Base-by-base conservation (phyloP, 2,113 vertebrate species). In the Pseudois nayaur region DNA sequence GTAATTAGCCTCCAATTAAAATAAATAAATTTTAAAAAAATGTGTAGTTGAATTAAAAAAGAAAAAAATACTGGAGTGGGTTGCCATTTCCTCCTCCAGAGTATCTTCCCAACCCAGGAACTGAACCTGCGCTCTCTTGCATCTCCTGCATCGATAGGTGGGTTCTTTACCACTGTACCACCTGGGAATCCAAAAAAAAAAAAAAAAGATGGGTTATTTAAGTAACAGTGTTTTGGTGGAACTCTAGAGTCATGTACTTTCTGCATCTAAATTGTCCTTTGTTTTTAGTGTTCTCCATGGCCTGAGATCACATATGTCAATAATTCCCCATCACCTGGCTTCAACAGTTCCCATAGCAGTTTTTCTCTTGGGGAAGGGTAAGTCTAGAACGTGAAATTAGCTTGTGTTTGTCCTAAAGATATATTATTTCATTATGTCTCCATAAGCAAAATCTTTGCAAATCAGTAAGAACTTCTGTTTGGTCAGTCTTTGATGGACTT, bases 361-460 rank as follows among this genome's bases (percentile, higher is more conserved):
- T 99, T 99, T 97, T 98, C 99, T 82, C 98, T 99, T 13, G 98
- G 98, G 4, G 99, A 99, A 98, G 99, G 99, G 99, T 99, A 98
- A 95, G 99, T 98, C 36, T 43, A 21, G 62, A 36, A 86, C 54
- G 84, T 74, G 43, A 59, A 91, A 59, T 21, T 94, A 21, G 27
- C 48, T 87, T 95, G 23, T 93, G n/a, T 71, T 94, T 97, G 43
- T 84, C 81, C 29, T 74, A 71, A 79, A 43, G 94, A 54, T 87
- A 29, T 91, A 29, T 93, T 90, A 23, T 97, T 81, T 96, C 8
- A 52, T 93, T 94, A 86, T 48, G 40, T 89, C 87, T 91, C 45
- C 64, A 52, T 87, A 82, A 92, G 48, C 15, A 78, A 89, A 27
- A 23, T 91, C 45, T 97, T 97, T 93, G 29, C 21, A 94, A 92